Percentiles rank a stretch among this genome's conserved stretches.
Conservation (phyloP, 1,140 invertebrate genomes). For the Brachionus koreanus region DNA sequence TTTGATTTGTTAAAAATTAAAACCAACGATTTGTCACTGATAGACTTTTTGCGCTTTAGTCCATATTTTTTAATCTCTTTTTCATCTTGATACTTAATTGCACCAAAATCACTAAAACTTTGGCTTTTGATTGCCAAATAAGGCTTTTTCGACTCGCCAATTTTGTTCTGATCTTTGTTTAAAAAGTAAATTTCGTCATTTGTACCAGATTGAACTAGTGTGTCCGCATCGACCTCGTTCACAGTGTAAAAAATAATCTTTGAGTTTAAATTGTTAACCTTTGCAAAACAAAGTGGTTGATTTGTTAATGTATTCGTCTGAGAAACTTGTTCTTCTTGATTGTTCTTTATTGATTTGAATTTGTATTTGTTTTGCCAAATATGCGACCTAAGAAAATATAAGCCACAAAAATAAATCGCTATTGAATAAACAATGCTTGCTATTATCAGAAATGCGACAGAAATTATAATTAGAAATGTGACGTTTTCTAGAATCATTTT, state of each 20-base stretch:
- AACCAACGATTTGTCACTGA: background rate
- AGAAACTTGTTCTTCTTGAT: background rate
- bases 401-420: background rate
- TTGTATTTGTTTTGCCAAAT: background rate
- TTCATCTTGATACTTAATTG: background rate
- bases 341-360: background rate
- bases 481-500: background rate
- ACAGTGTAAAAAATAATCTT: background rate
- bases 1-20: background rate
- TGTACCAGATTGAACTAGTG: background rate
- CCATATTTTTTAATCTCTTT: background rate
- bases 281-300: background rate
- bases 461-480: background rate
- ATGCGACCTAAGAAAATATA: background rate
- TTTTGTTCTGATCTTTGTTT: background rate
- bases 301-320: background rate
- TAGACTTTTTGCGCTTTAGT: background rate
- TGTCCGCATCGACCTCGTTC: background rate
- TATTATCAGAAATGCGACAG: background rate
- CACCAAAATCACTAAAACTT: background rate
- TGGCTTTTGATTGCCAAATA: background rate
- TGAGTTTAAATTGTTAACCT: background rate
- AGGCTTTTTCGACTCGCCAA: background rate
- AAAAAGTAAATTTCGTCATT: background rate
- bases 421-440: background rate